Percentiles rank a stretch among this genome's conserved stretches.
These are phyloP conservation scores for Kryptolebias marmoratus DNA, from an alignment of 2,113 vertebrate genomes.

Conservation along the genomic window DNA sequence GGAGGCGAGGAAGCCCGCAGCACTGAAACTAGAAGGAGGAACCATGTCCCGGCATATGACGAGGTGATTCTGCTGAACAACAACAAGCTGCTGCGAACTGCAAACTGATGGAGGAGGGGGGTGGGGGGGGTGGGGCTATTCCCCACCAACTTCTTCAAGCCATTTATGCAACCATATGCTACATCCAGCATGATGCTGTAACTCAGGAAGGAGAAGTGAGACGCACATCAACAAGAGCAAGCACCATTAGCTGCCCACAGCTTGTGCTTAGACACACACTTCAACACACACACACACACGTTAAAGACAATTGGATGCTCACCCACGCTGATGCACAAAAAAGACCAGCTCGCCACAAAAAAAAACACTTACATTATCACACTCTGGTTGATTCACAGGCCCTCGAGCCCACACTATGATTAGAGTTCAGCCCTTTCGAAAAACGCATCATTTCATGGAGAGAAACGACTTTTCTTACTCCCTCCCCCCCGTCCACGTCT, in stretches of 20 bases:
- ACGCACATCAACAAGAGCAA: slow-evolving; percentile 68
- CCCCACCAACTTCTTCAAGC: slow-evolving; percentile 58
- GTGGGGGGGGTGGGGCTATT: too few relatives aligned
- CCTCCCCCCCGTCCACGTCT: slow-evolving; percentile 40
- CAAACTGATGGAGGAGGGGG: not conserved
- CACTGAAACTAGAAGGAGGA: slow-evolving; percentile 44
- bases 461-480: slow-evolving; percentile 50
- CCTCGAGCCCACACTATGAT: slow-evolving; percentile 70
- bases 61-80: slow-evolving; percentile 54
- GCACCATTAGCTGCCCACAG: slow-evolving; percentile 74
- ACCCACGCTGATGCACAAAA: slow-evolving; percentile 78
- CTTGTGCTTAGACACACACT: slow-evolving; percentile 57
- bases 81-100: slow-evolving; percentile 53
- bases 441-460: slow-evolving; percentile 55
- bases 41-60: slow-evolving; percentile 55
- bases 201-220: slow-evolving; percentile 61
- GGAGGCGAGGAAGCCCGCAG: slow-evolving; percentile 52
- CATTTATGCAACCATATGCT: slow-evolving; percentile 57
- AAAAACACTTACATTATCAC: slow-evolving; percentile 56
- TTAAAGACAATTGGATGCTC: slow-evolving; percentile 71
- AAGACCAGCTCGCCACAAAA: slow-evolving; percentile 60
- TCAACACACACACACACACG: slow-evolving; percentile 42
- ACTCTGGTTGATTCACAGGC: slow-evolving; percentile 67
- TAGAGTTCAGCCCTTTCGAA: slow-evolving; percentile 58
- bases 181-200: slow-evolving; percentile 19